These are phyloP conservation scores for Chloroceryle inda DNA, from an alignment of 2,797 vertebrate genomes.

Conservation along the genomic window DNA sequence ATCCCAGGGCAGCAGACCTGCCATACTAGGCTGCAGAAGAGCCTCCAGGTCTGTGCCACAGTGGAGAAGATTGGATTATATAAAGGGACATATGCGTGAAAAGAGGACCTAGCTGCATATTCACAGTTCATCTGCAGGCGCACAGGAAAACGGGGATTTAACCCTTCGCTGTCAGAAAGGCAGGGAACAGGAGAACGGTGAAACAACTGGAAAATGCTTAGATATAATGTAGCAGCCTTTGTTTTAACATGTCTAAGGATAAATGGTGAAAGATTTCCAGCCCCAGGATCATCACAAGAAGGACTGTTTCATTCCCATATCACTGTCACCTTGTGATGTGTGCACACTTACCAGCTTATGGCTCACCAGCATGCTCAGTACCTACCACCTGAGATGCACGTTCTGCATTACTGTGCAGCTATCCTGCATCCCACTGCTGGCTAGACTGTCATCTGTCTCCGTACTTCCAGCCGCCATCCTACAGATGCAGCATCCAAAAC, in stretches of 20 bases:
- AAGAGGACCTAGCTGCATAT: constrained; percentile 42
- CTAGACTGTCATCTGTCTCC: background rate
- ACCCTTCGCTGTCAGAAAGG: constrained; percentile 2
- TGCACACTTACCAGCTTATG: background rate
- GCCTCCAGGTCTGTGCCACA: constrained; percentile 53
- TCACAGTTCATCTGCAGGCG: constrained; percentile 29
- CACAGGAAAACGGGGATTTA: background rate
- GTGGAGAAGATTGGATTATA: constrained; percentile 66
- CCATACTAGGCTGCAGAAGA: constrained; percentile 37
- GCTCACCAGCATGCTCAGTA: background rate
- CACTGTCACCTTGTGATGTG: background rate
- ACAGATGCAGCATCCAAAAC: background rate
- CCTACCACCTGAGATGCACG: background rate
- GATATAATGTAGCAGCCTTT: background rate
- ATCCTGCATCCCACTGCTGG: background rate
- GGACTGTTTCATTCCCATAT: background rate
- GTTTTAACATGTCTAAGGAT: background rate
- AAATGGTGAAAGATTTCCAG: background rate
- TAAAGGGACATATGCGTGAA: background rate
- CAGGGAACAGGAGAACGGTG: background rate
- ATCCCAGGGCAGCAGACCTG: constrained; percentile 61
- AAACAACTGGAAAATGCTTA: background rate
- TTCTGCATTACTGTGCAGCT: background rate
- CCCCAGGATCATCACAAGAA: background rate
- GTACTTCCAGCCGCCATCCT: background rate